Base-by-base conservation (phyloP, 2,797 vertebrate species). In the Alca torda region DNA sequence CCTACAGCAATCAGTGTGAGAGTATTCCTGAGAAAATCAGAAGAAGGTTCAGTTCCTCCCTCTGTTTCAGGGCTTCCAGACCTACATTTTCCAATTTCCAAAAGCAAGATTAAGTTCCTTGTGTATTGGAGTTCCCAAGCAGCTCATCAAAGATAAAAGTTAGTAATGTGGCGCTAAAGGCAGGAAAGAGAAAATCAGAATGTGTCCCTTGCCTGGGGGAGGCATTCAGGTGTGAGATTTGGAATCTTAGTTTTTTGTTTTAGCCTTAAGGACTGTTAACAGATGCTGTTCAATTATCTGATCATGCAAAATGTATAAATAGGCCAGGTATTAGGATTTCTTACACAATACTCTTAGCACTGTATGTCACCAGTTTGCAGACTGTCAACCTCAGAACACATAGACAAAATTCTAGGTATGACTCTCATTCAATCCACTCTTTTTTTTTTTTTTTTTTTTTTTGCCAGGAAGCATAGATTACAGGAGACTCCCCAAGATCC, bases 1-100 rank as follows among this genome's bases (percentile, higher is more conserved):
- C 17, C n/a, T 33, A 48, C 11, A 73, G 25, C 5, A 43, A 37
- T 30, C 24, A 41, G 14, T 41, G 23, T 0, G 0, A 84, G 23
- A 56, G 3, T 14, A 35, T 39, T 68, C 6, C 4, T 54, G 35
- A 73, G 45, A 60, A 87, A 60, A 75, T 59, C 15, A 57, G 33
- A 57, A 51, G 53, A 56, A 31, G 2, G 1, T 43, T 79, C 33
- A 59, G 5, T 30, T 85, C 23, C 11, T 64, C 17, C 14, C 18
- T 76, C 46, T 57, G 21, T 35, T 80, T 77, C 26, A 68, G 20
- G 11, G 17, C 9, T 48, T 76, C 17, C 12, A 76, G 20, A 72
- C 4, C 2, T 6, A 51, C 21, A 39, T 85, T 79, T 85, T 88
- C 18, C 9, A 64, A 2, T 13, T 59, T 56, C 20, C 16, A 26